Conservation (phyloP, 2,888 invertebrate species). For the Electrophaes corylata region DNA sequence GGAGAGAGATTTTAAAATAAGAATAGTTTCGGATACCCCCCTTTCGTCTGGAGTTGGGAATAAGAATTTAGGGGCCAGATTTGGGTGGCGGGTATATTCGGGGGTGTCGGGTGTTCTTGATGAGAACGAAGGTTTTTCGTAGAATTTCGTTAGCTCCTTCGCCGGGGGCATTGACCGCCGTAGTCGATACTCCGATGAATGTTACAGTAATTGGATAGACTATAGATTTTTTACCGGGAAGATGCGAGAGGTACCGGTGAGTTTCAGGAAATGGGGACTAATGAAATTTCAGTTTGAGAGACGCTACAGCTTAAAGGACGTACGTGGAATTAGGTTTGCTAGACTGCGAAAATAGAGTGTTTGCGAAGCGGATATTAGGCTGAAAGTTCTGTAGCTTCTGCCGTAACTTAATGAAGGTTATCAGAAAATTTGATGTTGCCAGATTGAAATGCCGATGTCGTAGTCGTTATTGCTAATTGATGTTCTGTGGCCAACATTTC, state of each 20-base stretch:
- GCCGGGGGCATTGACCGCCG: slow-evolving; percentile 71
- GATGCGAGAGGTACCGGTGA: slow-evolving; percentile 24
- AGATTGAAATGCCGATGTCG: slow-evolving; percentile 4
- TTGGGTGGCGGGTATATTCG: slow-evolving; percentile 76
- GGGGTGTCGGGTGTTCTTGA: slow-evolving; percentile 77
- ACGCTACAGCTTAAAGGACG: slow-evolving; percentile 39
- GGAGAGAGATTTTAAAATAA: slow-evolving; percentile 84
- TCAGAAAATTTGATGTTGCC: slow-evolving; percentile 16
- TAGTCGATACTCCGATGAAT: slow-evolving; percentile 77
- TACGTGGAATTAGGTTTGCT: slow-evolving; percentile 32
- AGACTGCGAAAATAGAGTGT: slow-evolving; percentile 22
- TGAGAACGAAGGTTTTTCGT: slow-evolving; percentile 82
- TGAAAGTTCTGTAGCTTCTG: slow-evolving; percentile 12
- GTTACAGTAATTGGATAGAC: slow-evolving; percentile 73
- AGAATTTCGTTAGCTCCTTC: slow-evolving; percentile 78
- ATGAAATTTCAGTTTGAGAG: slow-evolving; percentile 53
- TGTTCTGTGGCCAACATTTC: too few species aligned
- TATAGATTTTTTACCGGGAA: slow-evolving; percentile 28
- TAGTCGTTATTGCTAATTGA: too few species aligned
- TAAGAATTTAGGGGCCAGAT: slow-evolving; percentile 82
- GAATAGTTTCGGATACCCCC: slow-evolving; percentile 83
- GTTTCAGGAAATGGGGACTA: slow-evolving; percentile 49
- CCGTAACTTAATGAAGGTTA: slow-evolving; percentile 19
- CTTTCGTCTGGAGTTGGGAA: slow-evolving; percentile 79
- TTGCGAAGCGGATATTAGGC: slow-evolving; percentile 24